Percentiles rank a stretch among this genome's conserved stretches.
Evolutionary conservation across 2,113 vertebrate genomes (phyloP).

Genomic region (Petroica traversi): DNA sequence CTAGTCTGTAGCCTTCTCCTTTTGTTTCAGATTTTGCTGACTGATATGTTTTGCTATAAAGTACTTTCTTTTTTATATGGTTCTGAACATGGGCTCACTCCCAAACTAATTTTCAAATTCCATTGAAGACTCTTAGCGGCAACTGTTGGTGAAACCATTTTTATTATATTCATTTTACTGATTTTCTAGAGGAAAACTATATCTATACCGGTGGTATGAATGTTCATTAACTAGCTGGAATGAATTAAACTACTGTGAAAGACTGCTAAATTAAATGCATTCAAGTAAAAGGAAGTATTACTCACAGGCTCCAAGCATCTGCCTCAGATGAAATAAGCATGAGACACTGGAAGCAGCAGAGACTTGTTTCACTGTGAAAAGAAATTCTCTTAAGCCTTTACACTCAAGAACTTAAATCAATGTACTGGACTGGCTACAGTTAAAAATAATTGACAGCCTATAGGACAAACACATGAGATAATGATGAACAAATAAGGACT

Average conservation of each 20-base stretch:
- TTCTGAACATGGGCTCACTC: not conserved
- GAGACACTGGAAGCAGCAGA: not conserved
- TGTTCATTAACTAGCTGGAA: not conserved
- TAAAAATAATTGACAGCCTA: not conserved
- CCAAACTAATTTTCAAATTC: not conserved
- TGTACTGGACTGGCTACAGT: not conserved
- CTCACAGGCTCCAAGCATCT: not conserved
- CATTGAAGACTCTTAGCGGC: not conserved
- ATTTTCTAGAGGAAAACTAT: not conserved
- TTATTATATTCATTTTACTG: not conserved
- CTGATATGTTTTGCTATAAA: not conserved
- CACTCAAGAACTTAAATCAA: not conserved
- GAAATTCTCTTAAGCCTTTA: not conserved
- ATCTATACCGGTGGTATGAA: not conserved
- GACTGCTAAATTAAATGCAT: not conserved
- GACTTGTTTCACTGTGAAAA: not conserved
- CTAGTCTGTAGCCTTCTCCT: not conserved
- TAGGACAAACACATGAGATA: not conserved
- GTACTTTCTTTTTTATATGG: not conserved
- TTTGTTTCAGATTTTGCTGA: not conserved
- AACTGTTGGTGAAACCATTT: not conserved
- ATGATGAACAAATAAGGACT: not conserved
- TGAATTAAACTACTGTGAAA: constrained; percentile 18
- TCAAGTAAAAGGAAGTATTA: constrained; percentile 2
- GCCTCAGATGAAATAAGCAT: not conserved